Base-by-base conservation (phyloP, 2,888 invertebrate genomes). In the Meta bourneti region DNA sequence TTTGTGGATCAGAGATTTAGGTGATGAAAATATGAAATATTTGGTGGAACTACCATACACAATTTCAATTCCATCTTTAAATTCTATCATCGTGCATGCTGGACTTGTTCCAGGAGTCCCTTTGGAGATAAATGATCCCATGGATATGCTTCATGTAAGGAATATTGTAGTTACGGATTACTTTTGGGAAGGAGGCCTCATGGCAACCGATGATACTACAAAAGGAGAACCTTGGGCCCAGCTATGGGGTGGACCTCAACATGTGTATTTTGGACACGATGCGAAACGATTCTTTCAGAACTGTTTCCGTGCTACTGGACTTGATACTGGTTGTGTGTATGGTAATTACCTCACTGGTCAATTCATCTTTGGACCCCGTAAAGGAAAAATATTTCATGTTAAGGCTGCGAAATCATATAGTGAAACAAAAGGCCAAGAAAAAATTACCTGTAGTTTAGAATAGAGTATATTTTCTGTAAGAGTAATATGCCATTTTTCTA, bases 211-310 rank as follows among this genome's bases (percentile, higher is more conserved):
- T 70, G 89, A 93, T 49, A 83, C 83, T 0, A 93, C 93, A 48
- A 90, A 92, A 52, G 95, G 95, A 1, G 93, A 94, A 11, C 93
- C 94, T 0, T 95, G 95, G 95, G 94, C 94, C 7, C 92, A 94
- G 2, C 48, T 94, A 13, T 95, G 95, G 95, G 84, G 85, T 6
- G 95, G 95, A 4, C 95, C 95, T 6, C 93, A 94, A 79, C 95
- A 95, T 93, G 94, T 95, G 9, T 95, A 95, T 93, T 95, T 94
- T 92, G 95, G 95, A 54, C 95, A 95, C 85, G 95, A 95, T 93
- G 95, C 95, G 4, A 93, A 93, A n/a, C 85, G 95, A 51, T 93
- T 93, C 52, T 93, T 95, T 16, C 95, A 95, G 93, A 54, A 85
- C 19, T 93, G 93, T 85, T 90, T 93, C 9, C 94, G 93, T 92